phyloP scores from a whole-genome alignment of 2,888 invertebrate genomes.

The Sabellastarte sp. region DNA sequence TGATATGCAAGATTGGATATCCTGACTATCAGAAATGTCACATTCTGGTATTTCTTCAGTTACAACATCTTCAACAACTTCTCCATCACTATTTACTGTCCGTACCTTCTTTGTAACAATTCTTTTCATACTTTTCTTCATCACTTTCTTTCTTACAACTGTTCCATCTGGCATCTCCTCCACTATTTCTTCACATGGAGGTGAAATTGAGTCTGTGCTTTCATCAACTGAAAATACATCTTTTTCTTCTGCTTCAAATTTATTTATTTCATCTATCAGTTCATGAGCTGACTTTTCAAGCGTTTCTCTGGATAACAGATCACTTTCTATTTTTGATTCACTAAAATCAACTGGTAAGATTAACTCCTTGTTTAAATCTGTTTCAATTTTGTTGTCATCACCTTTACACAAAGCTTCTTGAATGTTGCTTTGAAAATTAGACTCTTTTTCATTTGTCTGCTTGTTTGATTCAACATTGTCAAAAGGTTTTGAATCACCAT shows the following conservation, averaged over 20 bases:
- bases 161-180: neutral
- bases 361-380: neutral
- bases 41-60: conserved; percentile 28
- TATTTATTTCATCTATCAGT: neutral
- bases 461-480: neutral
- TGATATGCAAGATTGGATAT: conserved; percentile 22
- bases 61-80: conserved; percentile 33
- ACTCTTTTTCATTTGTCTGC: neutral
- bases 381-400: neutral
- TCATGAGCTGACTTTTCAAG: neutral
- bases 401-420: neutral
- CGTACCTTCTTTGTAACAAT: conserved; percentile 21
- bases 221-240: neutral
- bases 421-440: neutral
- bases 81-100: conserved; percentile 27
- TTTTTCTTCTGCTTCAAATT: neutral
- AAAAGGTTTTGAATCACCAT: neutral
- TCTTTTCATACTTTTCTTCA: conserved; percentile 15
- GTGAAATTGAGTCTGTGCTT: neutral
- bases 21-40: conserved; percentile 25
- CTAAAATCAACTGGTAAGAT: too few species aligned
- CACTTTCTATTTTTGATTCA: neutral
- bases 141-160: conserved; percentile 30
- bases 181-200: neutral
- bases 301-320: too few species aligned